These are phyloP conservation scores for Tetranychus cinnabarinus DNA, from an alignment of 1,140 invertebrate species.

Conservation along the genomic window DNA sequence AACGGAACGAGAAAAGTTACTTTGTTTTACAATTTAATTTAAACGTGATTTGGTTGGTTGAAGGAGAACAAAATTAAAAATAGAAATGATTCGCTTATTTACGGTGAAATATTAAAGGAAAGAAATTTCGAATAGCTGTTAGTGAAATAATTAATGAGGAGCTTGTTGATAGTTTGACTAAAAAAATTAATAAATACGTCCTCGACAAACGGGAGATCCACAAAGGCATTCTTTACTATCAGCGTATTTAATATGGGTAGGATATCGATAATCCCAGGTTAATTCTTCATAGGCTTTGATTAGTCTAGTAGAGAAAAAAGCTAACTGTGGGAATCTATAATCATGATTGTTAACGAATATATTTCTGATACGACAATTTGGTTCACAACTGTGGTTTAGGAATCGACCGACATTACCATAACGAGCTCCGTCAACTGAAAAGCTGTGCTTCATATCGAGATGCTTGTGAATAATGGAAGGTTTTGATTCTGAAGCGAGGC, in stretches of 20 bases:
- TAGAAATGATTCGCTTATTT: too few species aligned
- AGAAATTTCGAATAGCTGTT: too few species aligned
- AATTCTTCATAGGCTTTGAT: constrained; percentile 65
- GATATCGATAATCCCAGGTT: constrained; percentile 54
- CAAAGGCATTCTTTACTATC: neutral
- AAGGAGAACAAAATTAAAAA: too few species aligned
- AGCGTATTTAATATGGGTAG: neutral
- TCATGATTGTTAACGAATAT: constrained; percentile 79
- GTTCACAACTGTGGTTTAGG: constrained; percentile 87
- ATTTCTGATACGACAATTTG: constrained; percentile 71
- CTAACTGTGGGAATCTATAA: constrained; percentile 58
- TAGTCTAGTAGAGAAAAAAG: constrained; percentile 53
- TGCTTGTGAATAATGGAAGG: neutral
- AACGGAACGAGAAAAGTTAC: too few species aligned
- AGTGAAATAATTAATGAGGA: too few species aligned
- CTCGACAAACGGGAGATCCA: neutral
- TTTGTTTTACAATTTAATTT: too few species aligned
- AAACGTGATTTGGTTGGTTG: too few species aligned
- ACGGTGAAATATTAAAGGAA: too few species aligned
- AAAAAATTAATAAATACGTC: neutral
- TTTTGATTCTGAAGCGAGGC: neutral
- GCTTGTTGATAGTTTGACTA: too few species aligned
- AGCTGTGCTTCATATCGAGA: neutral
- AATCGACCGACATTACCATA: constrained; percentile 80
- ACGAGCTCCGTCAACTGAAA: constrained; percentile 46